Base-by-base conservation (phyloP, 92 coral and sea anemone species). In the Porites evermanni region DNA sequence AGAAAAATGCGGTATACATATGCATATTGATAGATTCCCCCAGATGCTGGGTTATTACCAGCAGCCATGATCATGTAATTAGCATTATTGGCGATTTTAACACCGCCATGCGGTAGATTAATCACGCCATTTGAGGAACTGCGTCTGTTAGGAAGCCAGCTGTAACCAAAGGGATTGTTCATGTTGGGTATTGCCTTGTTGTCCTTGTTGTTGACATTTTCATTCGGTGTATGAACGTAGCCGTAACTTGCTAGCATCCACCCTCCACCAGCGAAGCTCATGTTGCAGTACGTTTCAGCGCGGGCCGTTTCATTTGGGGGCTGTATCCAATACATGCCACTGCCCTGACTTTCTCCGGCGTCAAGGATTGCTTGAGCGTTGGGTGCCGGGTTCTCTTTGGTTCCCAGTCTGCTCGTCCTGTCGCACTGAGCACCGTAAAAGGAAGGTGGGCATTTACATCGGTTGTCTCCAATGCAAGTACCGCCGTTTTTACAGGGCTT, bases 211-310 rank as follows among this genome's bases (percentile, higher is more conserved):
- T 29, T 29, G 32, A 29, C 32, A 29, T 29, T 29, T 29, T 0
- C 32, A 29, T 0, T 29, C 32, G 3, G 32, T 0, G 32, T 8
- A n/a, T 75, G 74, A 59, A 93, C 96, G 74, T 83, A 93, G 2
- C 98, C 98, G 79, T 93, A 95, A 84, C 98, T 95, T 56, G 98
- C 96, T 79, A 95, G 84, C 98, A 95, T 95, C 98, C 98, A 95
- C 1, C 94, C 98, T 32, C 94, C 91, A 26, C 82, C 89, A 18
- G 75, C 91, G 65, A 78, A 93, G 32, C 54, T 76, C 98, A 95
- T 95, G 69, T 93, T 96, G 67, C 98, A 95, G 86, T 86, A 93
- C 4, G 98, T 95, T 66, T 83, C 88, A 8, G 98, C 94, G 1
- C 92, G 74, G 24, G 64, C 73, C 17, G 83, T 64, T 67, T 95